Conservation (phyloP, 2,888 invertebrate genomes). For the Epinotia ramella region DNA sequence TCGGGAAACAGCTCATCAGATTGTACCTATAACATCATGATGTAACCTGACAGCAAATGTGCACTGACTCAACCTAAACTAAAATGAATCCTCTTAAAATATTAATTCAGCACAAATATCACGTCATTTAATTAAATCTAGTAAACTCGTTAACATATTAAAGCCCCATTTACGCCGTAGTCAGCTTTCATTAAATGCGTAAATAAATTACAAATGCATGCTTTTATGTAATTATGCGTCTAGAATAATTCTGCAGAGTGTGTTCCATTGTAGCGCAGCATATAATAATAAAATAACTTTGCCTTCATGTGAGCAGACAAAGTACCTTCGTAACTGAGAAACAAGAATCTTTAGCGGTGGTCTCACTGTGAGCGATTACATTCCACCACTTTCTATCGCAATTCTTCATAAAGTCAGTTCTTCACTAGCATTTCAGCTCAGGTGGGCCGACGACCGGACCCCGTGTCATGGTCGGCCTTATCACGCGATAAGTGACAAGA, state of each 20-base stretch:
- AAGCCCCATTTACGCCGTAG: neutral
- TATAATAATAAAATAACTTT: slow-evolving; percentile 36
- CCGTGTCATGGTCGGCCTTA: too few species aligned
- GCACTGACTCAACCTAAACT: neutral
- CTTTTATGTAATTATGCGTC: slow-evolving; percentile 43
- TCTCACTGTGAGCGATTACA: slow-evolving; percentile 20
- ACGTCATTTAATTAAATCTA: neutral
- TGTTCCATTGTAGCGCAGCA: slow-evolving; percentile 46
- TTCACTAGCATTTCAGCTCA: too few species aligned
- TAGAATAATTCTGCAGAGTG: slow-evolving; percentile 56
- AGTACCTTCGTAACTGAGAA: slow-evolving; percentile 35
- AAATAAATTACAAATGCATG: slow-evolving; percentile 3
- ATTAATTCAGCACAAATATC: neutral
- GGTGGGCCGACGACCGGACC: too few species aligned
- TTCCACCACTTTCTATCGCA: too few species aligned
- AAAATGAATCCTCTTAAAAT: neutral
- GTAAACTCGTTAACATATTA: neutral
- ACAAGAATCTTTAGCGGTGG: slow-evolving; percentile 25
- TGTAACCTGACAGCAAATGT: neutral
- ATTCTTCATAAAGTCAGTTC: too few species aligned
- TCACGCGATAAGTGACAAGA: too few species aligned
- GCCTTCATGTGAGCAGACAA: slow-evolving; percentile 26
- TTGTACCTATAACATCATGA: too few species aligned
- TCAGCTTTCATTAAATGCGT: neutral
- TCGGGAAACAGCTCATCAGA: too few species aligned